Base-by-base conservation (phyloP, 2,888 invertebrate genomes). In the Drosophila meridionalis region DNA sequence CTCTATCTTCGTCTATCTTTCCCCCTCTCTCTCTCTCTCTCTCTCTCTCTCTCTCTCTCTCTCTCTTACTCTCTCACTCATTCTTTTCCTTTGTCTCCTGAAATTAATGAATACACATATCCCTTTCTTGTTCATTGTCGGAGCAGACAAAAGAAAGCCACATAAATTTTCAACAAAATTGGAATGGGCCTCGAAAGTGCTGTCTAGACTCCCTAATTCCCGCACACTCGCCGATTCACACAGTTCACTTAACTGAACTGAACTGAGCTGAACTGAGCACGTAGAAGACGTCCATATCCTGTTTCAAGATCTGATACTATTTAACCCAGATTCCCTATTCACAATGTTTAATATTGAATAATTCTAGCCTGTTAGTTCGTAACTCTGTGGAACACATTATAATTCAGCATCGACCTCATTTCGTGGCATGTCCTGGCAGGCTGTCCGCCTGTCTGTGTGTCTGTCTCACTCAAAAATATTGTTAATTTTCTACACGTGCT, bases 401-500 rank as follows among this genome's bases (percentile, higher is more conserved):
- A 6, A 34, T 11, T 34, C 52, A n/a, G 11, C 32, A 34, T 3
- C 34, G 52, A 36, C 12, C 12, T 3, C 20, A 36, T 7, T 34
- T 8, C 38, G 12, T 3, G 48, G 26, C 53, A 26, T 14, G 20
- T 4, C 26, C 0, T 7, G 36, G 40, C 56, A n/a, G 14, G 7
- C 40, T 30, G 40, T n/a, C 40, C 32, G 56, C 32, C 20, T 20
- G 20, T 20, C 20, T 20, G 20, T 20, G 1, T 20, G 20, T 20
- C 20, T 20, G 20, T 20, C 20, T 20, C 20, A 20, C 20, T 45
- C 36, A 1, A 69, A 58, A 61, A 70, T 59, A 56, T 60, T 56
- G 72, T 71, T 59, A 64, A 61, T 70, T 63, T 77, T 45, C 57
- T 20, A 42, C 47, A 62, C 42, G 38, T 40, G 42, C 43, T n/a